A percentile compares a stretch with the other conserved stretches of the same genome.
Evolutionary conservation across 2,888 invertebrate species (phyloP).

Genomic region (Xanthia icteritia): DNA sequence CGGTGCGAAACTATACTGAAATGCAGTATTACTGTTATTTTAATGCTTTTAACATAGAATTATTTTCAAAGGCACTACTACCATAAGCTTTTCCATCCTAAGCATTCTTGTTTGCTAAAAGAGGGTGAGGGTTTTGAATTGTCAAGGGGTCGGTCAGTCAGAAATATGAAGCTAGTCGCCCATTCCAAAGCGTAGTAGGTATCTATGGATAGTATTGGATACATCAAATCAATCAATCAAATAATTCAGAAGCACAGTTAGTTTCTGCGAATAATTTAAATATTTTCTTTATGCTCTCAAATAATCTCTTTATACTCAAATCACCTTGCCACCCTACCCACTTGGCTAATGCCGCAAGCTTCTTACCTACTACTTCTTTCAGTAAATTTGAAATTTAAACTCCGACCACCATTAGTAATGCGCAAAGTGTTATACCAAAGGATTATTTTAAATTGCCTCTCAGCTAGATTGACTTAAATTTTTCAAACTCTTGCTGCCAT

Average conservation of each 20-base stretch:
- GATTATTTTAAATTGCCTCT: conserved; percentile 66
- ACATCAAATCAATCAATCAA: too few species aligned
- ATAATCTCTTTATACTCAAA: background rate
- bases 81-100: background rate
- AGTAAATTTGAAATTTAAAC: conserved; percentile 68
- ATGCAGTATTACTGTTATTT: background rate
- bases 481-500: conserved; percentile 48
- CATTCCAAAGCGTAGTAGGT: too few species aligned
- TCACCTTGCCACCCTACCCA: background rate
- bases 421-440: conserved; percentile 55
- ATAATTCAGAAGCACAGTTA: background rate
- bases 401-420: conserved; percentile 56
- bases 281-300: background rate
- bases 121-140: too few species aligned
- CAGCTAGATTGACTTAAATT: conserved; percentile 52
- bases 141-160: too few species aligned
- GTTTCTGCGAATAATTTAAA: background rate
- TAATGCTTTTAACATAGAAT: background rate
- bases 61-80: background rate
- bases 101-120: background rate
- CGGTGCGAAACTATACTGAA: background rate
- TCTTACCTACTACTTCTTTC: conserved; percentile 61
- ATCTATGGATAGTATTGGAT: too few species aligned
- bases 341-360: conserved; percentile 54
- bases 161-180: too few species aligned